Evolutionary conservation across 2,888 invertebrate species (phyloP).

Genomic region (Stenurella melanura): DNA sequence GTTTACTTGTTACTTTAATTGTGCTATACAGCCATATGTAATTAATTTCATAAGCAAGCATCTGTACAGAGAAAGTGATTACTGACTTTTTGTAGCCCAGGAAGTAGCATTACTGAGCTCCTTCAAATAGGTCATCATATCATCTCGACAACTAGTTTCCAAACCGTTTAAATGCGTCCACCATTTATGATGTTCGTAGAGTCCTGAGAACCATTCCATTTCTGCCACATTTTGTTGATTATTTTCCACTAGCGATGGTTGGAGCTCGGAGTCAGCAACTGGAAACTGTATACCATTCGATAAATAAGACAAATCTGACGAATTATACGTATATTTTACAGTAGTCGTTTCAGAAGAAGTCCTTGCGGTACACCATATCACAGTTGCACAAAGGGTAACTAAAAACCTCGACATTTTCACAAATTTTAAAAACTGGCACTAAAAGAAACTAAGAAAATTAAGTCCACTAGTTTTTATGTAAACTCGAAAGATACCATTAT

Average conservation of each 20-base stretch:
- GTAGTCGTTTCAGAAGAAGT: conserved; percentile 55
- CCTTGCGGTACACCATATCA: conserved; percentile 51
- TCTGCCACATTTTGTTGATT: conserved; percentile 68
- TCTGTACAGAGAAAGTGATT: conserved; percentile 44
- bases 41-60: conserved; percentile 43
- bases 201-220: conserved; percentile 80
- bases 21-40: conserved; percentile 7
- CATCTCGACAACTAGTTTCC: conserved; percentile 73
- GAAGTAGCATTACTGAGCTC: conserved; percentile 77
- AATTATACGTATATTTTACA: conserved; percentile 66
- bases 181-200: conserved; percentile 82
- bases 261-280: conserved; percentile 59
- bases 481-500: conserved; percentile 25
- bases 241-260: conserved; percentile 57
- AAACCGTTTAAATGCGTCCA: conserved; percentile 58
- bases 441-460: neutral
- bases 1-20: conserved; percentile 31
- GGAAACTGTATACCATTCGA: conserved; percentile 72
- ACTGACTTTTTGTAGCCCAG: conserved; percentile 90
- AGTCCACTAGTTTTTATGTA: conserved; percentile 6
- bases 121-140: conserved; percentile 77
- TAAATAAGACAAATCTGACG: conserved; percentile 70
- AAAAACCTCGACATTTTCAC: conserved; percentile 45
- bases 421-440: conserved; percentile 7
- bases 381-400: conserved; percentile 47